A percentile compares a stretch with the other conserved stretches of the same genome.
Evolutionary conservation across 2,888 invertebrate genomes (phyloP).

Genomic region (Brachylomia viminalis): DNA sequence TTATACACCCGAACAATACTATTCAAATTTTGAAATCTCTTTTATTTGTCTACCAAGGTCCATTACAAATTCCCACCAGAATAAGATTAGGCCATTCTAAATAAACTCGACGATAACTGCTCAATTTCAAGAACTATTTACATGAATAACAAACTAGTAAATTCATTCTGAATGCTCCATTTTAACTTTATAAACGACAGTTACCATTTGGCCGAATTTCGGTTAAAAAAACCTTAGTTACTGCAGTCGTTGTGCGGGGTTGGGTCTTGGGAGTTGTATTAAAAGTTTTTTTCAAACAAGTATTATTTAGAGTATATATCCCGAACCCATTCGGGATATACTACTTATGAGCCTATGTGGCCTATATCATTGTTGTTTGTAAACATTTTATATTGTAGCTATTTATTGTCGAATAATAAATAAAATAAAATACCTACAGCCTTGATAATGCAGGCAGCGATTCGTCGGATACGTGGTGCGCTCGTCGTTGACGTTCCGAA

Average conservation of each 20-base stretch:
- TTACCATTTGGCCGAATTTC: background rate
- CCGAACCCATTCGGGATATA: background rate
- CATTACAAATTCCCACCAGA: background rate
- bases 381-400: too few species aligned
- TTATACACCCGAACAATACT: background rate
- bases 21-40: background rate
- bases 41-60: background rate
- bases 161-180: background rate
- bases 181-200: background rate
- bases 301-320: background rate
- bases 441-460: background rate
- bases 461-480: too few species aligned
- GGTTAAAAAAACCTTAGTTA: background rate
- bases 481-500: too few species aligned
- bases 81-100: background rate
- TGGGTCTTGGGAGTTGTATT: background rate
- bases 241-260: too few species aligned
- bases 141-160: conserved; percentile 4
- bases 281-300: background rate
- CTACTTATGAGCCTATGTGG: too few species aligned
- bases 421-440: background rate
- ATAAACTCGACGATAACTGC: background rate
- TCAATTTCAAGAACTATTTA: conserved; percentile 15
- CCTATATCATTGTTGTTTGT: too few species aligned
- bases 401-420: too few species aligned